phyloP scores from a whole-genome alignment of 2,113 vertebrate genomes.

The Chrysochloris asiatica region DNA sequence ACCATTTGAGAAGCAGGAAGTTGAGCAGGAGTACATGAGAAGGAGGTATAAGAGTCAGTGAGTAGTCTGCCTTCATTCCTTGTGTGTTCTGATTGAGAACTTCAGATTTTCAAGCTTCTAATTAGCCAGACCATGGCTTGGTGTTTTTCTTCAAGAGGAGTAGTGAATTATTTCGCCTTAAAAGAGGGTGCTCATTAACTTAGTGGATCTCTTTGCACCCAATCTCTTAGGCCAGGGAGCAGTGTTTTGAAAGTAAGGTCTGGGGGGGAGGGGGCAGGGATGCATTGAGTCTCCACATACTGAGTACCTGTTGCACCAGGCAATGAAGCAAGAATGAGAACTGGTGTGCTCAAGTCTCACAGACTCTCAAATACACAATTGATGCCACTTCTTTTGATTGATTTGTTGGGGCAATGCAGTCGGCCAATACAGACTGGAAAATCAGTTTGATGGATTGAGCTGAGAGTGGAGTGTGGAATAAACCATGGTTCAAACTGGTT shows the following conservation, averaged over 20 bases:
- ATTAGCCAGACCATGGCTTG: neutral
- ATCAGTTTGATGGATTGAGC: neutral
- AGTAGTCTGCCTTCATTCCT: neutral
- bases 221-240: neutral
- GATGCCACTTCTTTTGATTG: neutral
- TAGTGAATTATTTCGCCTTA: neutral
- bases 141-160: neutral
- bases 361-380: neutral
- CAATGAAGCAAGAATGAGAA: neutral
- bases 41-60: neutral
- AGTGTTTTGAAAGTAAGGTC: neutral
- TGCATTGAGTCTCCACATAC: neutral
- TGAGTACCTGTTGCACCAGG: neutral
- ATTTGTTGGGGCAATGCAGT: neutral
- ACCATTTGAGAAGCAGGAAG: neutral
- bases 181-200: too few species aligned
- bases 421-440: neutral
- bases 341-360: neutral
- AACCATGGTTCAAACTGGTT: neutral
- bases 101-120: neutral
- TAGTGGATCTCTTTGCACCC: neutral
- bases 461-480: neutral
- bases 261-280: neutral
- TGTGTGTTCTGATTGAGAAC: neutral
- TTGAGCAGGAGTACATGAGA: neutral